phyloP scores from a whole-genome alignment of 2,888 invertebrate species.

The Mesorhabditis belari region DNA sequence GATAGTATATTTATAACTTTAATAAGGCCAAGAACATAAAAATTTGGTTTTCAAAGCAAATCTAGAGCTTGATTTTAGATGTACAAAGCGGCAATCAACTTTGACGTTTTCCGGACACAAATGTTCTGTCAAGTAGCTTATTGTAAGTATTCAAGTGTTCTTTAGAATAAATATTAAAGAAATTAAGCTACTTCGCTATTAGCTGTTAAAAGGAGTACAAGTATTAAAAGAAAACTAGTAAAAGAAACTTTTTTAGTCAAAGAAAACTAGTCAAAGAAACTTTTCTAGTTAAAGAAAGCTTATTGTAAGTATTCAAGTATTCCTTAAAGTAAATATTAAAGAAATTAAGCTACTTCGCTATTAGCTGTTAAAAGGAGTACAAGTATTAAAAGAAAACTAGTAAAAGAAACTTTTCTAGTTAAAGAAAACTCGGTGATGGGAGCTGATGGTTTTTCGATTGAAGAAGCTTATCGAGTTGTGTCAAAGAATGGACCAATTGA shows the following conservation, averaged over 20 bases:
- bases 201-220: no score
- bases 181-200: background rate
- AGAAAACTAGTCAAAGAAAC: slow-evolving; percentile 46
- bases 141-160: slow-evolving; percentile 36
- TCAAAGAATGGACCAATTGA: slow-evolving; percentile 53
- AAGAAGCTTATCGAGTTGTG: slow-evolving; percentile 51
- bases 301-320: slow-evolving; percentile 46
- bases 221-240: background rate
- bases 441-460: slow-evolving; percentile 53
- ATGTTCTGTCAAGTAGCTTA: slow-evolving; percentile 54
- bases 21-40: no score
- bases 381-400: background rate
- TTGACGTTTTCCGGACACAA: slow-evolving; percentile 52
- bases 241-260: slow-evolving; percentile 38
- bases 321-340: no score
- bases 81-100: slow-evolving; percentile 54
- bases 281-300: no score
- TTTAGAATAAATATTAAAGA: no score
- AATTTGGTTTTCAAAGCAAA: no score
- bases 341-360: background rate
- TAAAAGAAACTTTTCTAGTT: slow-evolving; percentile 35
- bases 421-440: slow-evolving; percentile 52
- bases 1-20: no score
- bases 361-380: no score
- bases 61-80: no score